Evolutionary conservation across 1,140 invertebrate species (phyloP), one percentile per base, ranked within the genome.

Genomic region (Patella vulgata): DNA sequence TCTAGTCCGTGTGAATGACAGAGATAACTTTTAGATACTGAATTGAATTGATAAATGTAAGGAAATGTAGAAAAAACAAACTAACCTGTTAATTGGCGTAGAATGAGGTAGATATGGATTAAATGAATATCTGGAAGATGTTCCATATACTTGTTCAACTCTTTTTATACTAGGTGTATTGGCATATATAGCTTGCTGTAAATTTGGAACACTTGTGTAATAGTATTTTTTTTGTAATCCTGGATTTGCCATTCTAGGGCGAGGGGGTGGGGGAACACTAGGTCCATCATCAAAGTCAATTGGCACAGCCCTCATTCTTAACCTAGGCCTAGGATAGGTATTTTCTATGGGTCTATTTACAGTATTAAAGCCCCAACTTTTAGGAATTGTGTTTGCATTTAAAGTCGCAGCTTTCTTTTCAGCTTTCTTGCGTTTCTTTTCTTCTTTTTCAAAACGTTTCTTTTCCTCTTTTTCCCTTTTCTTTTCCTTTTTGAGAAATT

Each of bases 111-210:
- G n/a, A 28, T 42, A 39, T 9, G 21, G 25, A 3, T 23, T 14
- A 9, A 17, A 19, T 6, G 36, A 11, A 17, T 52, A 42, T n/a
- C 59, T 42, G 8, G 60, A 55, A 28, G 51, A 61, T n/a, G 64
- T 68, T 21, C 76, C 75, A 61, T 81, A 78, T 9, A 75, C 67
- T 52, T 81, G 69, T 56, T 76, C 75, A 46, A 81, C 28, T 3
- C 75, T 42, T 11, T 64, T 42, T 17, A 78, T 51, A 59, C 79
- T 77, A 1, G 77, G 77, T 8, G 75, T 65, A 67, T 75, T 79
- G 47, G 64, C 62, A 52, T 78, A 43, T 36, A 36, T 36, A 8
- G 33, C 33, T 36, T 36, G 33, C 23, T 33, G 46, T 17, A 47
- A 36, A 36, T 36, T 36, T 5, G 33, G 33, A 8, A 14, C 14